Evolutionary conservation across 2,888 invertebrate genomes (phyloP).

Genomic region (Acleris holmiana): DNA sequence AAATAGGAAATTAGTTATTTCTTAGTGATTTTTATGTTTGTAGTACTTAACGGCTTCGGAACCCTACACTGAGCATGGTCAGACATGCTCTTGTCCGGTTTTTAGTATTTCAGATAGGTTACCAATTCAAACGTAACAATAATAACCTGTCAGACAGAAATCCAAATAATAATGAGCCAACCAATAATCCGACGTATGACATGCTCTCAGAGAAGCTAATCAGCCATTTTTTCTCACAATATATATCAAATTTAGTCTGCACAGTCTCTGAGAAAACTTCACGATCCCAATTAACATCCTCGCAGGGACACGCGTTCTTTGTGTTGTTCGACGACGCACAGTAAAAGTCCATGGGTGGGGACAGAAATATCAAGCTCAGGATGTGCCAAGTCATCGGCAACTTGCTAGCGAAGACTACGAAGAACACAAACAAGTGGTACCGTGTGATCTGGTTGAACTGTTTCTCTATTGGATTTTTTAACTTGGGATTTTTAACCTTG

Average conservation of each 20-base stretch:
- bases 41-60: too few relatives aligned
- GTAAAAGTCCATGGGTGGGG: slow-evolving; percentile 62
- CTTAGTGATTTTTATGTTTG: too few relatives aligned
- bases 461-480: slow-evolving; percentile 62
- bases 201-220: slow-evolving; percentile 65
- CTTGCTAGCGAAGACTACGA: slow-evolving; percentile 57
- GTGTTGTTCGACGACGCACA: slow-evolving; percentile 45
- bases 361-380: slow-evolving; percentile 61
- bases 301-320: slow-evolving; percentile 59
- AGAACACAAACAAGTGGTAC: slow-evolving; percentile 63
- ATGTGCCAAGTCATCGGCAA: slow-evolving; percentile 67
- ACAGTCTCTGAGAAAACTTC: slow-evolving; percentile 62
- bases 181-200: slow-evolving; percentile 59
- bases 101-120: too few relatives aligned
- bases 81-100: too few relatives aligned
- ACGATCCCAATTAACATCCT: slow-evolving; percentile 57
- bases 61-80: too few relatives aligned
- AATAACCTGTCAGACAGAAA: slow-evolving; percentile 62
- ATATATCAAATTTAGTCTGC: slow-evolving; percentile 61
- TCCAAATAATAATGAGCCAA: slow-evolving; percentile 64
- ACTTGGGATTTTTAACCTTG: slow-evolving; percentile 40
- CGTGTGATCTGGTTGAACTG: slow-evolving; percentile 53
- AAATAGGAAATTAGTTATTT: too few relatives aligned
- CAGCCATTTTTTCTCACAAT: slow-evolving; percentile 60
- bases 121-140: slow-evolving; percentile 35